phyloP scores from a whole-genome alignment of 1,140 invertebrate genomes.

The Belonocnema kinseyi region DNA sequence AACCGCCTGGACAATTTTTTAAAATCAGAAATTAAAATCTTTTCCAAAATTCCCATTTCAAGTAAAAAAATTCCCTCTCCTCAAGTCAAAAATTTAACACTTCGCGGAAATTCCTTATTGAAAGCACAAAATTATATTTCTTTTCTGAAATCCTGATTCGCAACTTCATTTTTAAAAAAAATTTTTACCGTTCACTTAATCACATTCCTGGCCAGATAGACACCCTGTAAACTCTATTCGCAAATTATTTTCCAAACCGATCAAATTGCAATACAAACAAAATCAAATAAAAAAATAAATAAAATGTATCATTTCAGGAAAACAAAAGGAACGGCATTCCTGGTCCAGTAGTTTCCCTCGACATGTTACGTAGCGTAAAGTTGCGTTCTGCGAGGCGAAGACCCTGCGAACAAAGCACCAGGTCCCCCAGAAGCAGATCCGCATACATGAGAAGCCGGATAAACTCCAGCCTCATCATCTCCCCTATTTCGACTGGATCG shows the following conservation, averaged over 20 bases:
- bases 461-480: slow-evolving; percentile 53
- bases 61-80: too few species aligned
- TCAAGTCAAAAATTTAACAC: too few species aligned
- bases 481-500: slow-evolving; percentile 50
- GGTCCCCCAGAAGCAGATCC: slow-evolving; percentile 55
- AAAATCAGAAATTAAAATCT: too few species aligned
- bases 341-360: slow-evolving; percentile 59
- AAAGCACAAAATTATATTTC: too few species aligned
- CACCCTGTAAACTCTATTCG: too few species aligned
- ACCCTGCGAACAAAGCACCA: slow-evolving; percentile 42
- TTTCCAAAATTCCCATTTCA: too few species aligned
- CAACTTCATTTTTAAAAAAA: too few species aligned
- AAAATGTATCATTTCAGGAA: slow-evolving; percentile 47
- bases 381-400: slow-evolving; percentile 61
- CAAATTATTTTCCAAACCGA: not conserved
- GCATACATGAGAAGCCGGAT: slow-evolving; percentile 48
- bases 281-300: slow-evolving; percentile 27
- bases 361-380: slow-evolving; percentile 69
- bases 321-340: slow-evolving; percentile 52
- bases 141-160: too few species aligned
- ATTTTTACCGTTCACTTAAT: too few species aligned
- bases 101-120: too few species aligned
- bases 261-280: not conserved
- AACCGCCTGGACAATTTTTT: too few species aligned
- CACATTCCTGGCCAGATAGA: too few species aligned